Conservation (phyloP, 2,888 invertebrate genomes). For the Mimumesa dahlbomi region DNA sequence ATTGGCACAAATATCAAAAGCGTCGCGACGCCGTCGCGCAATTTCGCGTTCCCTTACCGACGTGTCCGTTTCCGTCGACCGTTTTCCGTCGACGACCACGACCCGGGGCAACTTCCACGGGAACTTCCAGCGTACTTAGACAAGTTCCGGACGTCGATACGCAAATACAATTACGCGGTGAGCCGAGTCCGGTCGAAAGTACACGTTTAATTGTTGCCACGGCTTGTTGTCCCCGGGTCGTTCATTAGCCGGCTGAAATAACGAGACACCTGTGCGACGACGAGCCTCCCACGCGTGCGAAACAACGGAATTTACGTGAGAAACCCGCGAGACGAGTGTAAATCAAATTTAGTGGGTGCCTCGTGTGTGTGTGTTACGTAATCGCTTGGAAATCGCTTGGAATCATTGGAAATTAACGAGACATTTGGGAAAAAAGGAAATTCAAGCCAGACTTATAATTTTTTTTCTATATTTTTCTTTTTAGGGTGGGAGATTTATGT, state of each 20-base stretch:
- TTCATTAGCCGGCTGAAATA: slow-evolving; percentile 10
- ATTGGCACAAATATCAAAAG: too few relatives aligned
- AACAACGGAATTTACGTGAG: slow-evolving; percentile 12
- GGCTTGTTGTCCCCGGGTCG: slow-evolving; percentile 8
- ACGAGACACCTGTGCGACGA: not conserved
- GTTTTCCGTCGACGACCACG: not conserved
- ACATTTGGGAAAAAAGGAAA: too few relatives aligned
- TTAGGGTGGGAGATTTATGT: too few relatives aligned
- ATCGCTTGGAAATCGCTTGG: too few relatives aligned
- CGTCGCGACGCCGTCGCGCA: too few relatives aligned
- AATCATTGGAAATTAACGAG: too few relatives aligned
- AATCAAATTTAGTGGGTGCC: too few relatives aligned
- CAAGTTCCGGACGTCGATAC: not conserved
- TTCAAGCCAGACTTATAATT: too few relatives aligned
- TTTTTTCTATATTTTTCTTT: too few relatives aligned
- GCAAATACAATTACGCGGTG: not conserved
- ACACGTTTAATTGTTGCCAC: slow-evolving; percentile 11
- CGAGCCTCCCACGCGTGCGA: not conserved
- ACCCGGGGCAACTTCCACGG: not conserved
- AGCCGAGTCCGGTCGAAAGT: not conserved
- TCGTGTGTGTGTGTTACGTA: slow-evolving; percentile 8
- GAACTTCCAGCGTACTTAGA: slow-evolving; percentile 3
- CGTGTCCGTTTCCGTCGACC: not conserved
- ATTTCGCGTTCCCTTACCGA: too few relatives aligned
- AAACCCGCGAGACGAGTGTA: slow-evolving; percentile 10